A percentile compares a stretch with the other conserved stretches of the same genome.
These are phyloP conservation scores for Etheostoma cragini DNA, from an alignment of 2,113 vertebrate species.

Conservation along the genomic window DNA sequence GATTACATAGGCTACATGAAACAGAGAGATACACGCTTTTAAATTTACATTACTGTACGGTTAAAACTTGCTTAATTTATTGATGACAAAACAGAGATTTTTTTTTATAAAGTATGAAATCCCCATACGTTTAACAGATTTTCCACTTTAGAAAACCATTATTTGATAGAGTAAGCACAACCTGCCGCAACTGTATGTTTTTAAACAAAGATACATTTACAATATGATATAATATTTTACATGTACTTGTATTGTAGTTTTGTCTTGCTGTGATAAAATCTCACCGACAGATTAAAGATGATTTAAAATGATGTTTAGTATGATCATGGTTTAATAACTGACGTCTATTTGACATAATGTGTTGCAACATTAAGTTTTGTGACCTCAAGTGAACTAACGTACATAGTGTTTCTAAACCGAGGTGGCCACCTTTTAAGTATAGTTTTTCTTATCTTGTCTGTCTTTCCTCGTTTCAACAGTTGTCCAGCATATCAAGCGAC, in stretches of 20 bases:
- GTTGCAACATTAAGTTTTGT: neutral
- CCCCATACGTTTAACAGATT: neutral
- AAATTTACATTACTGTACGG: conserved; percentile 11
- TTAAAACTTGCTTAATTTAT: conserved; percentile 13
- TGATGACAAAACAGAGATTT: neutral
- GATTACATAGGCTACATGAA: conserved; percentile 32
- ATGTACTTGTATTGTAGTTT: neutral
- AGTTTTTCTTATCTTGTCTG: neutral
- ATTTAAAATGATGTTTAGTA: no score
- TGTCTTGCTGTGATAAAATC: neutral
- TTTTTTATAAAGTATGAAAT: neutral
- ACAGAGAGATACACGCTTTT: conserved; percentile 6
- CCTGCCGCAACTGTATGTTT: neutral
- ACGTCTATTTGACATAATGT: neutral
- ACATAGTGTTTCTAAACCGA: neutral
- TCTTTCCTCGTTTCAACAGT: conserved; percentile 83
- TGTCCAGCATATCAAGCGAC: conserved; percentile 98
- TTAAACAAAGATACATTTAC: neutral
- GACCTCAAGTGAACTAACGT: neutral
- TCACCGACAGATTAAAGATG: neutral
- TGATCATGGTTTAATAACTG: no score
- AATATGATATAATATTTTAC: neutral
- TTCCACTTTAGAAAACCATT: neutral
- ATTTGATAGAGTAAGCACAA: neutral
- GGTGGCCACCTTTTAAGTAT: neutral